phyloP scores from a whole-genome alignment of 2,797 vertebrate genomes.

The Crenichthys baileyi region DNA sequence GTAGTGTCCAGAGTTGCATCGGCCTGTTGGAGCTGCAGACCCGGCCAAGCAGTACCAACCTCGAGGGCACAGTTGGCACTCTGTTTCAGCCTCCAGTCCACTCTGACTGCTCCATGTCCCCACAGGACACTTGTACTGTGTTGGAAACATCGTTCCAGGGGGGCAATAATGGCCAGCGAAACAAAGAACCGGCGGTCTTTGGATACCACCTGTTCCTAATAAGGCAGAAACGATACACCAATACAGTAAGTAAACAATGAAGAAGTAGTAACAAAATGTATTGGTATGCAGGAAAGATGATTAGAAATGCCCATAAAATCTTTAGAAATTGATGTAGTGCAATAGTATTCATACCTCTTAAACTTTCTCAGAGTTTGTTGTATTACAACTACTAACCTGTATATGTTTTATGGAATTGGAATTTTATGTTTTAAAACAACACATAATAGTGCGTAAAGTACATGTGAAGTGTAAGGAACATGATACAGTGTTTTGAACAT shows the following conservation, averaged over 20 bases:
- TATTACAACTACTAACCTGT: not conserved
- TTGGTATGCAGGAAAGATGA: not conserved
- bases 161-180: slow-evolving; percentile 91
- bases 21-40: slow-evolving; percentile 81
- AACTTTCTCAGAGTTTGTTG: not conserved
- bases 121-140: slow-evolving; percentile 87
- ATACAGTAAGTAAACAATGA: not conserved
- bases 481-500: not conserved
- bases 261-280: not conserved
- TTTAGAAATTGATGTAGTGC: not conserved
- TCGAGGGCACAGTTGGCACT: slow-evolving; percentile 81
- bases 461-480: not conserved
- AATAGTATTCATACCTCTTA: not conserved
- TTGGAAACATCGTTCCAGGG: slow-evolving; percentile 84
- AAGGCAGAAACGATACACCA: slow-evolving; percentile 7
- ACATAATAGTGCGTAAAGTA: not conserved
- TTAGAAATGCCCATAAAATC: not conserved
- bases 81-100: slow-evolving; percentile 73
- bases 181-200: slow-evolving; percentile 84
- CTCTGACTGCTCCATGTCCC: slow-evolving; percentile 89
- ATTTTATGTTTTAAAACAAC: not conserved
- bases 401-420: not conserved
- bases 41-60: slow-evolving; percentile 90
- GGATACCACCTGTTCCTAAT: slow-evolving; percentile 86
- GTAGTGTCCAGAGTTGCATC: slow-evolving; percentile 88